Evolutionary conservation across 2,113 vertebrate genomes (phyloP).

Genomic region (Microtus ochrogaster): DNA sequence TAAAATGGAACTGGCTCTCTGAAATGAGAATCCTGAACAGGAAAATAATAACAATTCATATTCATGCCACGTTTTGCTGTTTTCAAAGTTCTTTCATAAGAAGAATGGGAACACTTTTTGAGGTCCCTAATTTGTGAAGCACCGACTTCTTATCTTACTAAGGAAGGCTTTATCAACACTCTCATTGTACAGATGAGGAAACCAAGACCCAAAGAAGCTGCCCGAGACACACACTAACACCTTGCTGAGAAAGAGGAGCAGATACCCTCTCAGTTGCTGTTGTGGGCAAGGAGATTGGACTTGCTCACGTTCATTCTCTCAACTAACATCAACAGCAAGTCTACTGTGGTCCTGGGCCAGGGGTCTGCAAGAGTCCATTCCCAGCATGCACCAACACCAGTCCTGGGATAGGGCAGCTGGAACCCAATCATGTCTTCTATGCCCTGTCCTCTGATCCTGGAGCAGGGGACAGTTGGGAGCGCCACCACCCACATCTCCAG

Average conservation of each 20-base stretch:
- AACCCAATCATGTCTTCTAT: neutral
- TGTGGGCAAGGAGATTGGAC: neutral
- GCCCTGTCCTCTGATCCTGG: neutral
- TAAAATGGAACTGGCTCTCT: slow-evolving; percentile 11
- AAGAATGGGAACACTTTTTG: neutral
- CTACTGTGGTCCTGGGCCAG: neutral
- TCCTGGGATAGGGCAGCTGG: neutral
- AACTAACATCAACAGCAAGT: neutral
- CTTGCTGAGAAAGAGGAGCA: neutral
- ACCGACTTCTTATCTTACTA: neutral
- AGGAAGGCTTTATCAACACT: neutral
- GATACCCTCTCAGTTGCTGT: neutral
- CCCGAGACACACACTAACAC: neutral
- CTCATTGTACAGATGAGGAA: neutral
- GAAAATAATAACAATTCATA: neutral
- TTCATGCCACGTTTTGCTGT: neutral
- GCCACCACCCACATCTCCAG: neutral
- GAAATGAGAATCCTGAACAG: neutral
- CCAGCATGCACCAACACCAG: neutral
- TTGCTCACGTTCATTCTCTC: neutral
- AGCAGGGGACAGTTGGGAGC: neutral
- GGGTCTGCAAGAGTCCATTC: neutral
- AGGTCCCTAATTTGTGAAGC: neutral
- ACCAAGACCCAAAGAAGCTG: neutral
- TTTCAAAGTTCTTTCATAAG: slow-evolving; percentile 28